These are phyloP conservation scores for Pseudochaenichthys georgianus DNA, from an alignment of 2,797 vertebrate genomes.

Conservation along the genomic window DNA sequence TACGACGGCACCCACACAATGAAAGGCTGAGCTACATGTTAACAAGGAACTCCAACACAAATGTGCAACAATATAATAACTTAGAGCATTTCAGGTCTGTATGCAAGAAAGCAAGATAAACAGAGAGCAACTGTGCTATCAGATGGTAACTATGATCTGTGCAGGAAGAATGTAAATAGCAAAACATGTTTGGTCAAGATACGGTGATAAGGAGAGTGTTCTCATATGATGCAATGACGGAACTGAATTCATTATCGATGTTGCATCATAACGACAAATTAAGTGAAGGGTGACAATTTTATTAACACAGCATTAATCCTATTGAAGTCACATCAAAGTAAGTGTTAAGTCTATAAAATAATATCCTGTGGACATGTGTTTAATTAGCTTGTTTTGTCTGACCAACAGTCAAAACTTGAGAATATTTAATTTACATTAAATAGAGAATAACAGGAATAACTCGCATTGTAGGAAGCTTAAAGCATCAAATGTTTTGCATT, in stretches of 20 bases:
- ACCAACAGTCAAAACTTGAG: not conserved
- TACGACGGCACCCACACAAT: constrained; percentile 15
- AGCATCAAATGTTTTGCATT: not conserved
- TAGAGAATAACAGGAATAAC: not conserved
- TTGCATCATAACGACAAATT: not conserved
- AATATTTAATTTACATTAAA: not conserved
- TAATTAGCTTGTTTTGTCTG: not conserved
- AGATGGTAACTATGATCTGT: not conserved
- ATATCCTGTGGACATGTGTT: no score
- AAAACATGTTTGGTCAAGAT: not conserved
- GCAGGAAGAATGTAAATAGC: not conserved
- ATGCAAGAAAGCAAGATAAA: not conserved
- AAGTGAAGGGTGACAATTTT: not conserved
- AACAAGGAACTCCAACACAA: constrained; percentile 5
- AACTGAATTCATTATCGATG: not conserved
- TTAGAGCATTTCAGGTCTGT: not conserved
- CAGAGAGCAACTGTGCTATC: constrained; percentile 1
- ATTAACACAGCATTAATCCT: not conserved
- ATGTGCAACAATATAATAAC: not conserved
- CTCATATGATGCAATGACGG: not conserved
- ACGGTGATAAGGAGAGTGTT: not conserved
- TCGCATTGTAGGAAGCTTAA: not conserved
- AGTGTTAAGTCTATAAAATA: not conserved
- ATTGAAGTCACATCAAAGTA: not conserved
- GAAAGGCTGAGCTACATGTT: constrained; percentile 12